Evolutionary conservation across 2,797 vertebrate species (phyloP), one percentile per base, ranked within the genome.

Genomic region (Otolemur crassicaudatus): DNA sequence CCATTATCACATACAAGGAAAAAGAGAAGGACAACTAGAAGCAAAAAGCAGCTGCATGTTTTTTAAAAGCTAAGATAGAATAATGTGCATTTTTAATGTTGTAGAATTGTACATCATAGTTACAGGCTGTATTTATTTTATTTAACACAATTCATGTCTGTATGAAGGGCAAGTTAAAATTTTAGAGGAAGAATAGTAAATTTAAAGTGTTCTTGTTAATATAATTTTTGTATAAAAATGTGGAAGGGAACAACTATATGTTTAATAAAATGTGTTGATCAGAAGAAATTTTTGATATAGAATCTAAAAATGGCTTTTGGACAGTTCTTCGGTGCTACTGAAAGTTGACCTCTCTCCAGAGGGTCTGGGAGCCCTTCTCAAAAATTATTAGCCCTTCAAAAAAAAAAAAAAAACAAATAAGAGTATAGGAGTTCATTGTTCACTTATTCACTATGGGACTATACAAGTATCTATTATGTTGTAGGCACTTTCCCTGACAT

Each of bases 61-160:
- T 96, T 94, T 94, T 75, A 61, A 76, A 97, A 94, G 63, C 77
- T 69, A 72, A 81, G 73, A 81, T 76, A 80, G 56, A 97, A 90
- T 72, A 87, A 91, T 43, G 72, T 80, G 69, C 53, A 92, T 90
- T 92, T 93, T 95, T 89, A 91, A 89, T 87, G 69, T 19, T 93
- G 53, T 63, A 73, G 67, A 61, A 46, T 82, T 69, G 49, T 25
- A 65, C 34, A n/a, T 29, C 56, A 37, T 53, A 60, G 77, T 37
- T 90, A 92, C 25, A 91, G 34, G 29, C 63, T 94, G 22, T 77
- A 77, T 88, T 94, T 91, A 92, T 96, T 93, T 89, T 65, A 65
- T 87, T 95, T 95, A 94, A 63, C n/a, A 91, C 22, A 93, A 91
- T 91, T 96, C 82, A 81, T 43, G 31, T 88, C 43, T 80, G 46